A percentile compares a stretch with the other conserved stretches of the same genome.
Evolutionary conservation across 2,797 vertebrate genomes (phyloP).

Genomic region (Parauchenoglanis punctatus): DNA sequence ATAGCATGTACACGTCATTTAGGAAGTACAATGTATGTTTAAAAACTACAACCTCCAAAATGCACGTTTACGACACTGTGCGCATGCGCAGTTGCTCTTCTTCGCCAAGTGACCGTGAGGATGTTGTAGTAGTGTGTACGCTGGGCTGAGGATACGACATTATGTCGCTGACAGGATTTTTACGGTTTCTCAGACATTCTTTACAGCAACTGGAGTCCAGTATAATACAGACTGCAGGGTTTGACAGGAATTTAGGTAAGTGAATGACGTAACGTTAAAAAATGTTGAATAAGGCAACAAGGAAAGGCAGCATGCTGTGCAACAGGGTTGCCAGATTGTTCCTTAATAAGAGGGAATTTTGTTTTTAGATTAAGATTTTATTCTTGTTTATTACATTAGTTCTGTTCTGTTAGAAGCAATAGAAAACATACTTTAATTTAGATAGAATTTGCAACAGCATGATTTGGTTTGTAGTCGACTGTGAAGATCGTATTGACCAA

Average conservation of each 20-base stretch:
- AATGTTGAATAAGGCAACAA: background rate
- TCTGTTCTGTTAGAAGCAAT: background rate
- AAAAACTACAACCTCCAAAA: slow-evolving; percentile 41
- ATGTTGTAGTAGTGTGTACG: slow-evolving; percentile 50
- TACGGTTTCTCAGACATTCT: slow-evolving; percentile 69
- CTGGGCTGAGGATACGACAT: slow-evolving; percentile 6
- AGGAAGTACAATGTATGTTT: background rate
- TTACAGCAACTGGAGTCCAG: slow-evolving; percentile 69
- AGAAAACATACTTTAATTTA: too few relatives aligned
- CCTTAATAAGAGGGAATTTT: too few relatives aligned
- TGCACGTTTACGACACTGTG: background rate
- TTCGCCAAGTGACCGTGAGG: slow-evolving; percentile 69
- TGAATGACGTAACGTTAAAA: background rate
- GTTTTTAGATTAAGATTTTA: background rate
- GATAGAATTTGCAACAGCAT: accelerated
- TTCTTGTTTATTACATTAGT: background rate
- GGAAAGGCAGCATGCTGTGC: background rate
- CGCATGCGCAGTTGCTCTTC: slow-evolving; percentile 30
- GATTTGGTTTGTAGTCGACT: too few relatives aligned
- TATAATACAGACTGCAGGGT: slow-evolving; percentile 67
- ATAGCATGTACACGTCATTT: background rate
- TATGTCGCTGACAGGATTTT: slow-evolving; percentile 66
- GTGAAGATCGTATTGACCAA: background rate
- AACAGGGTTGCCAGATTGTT: slow-evolving; percentile 9
- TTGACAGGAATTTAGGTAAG: slow-evolving; percentile 73